Evolutionary conservation across 2,797 vertebrate species (phyloP), one percentile per base, ranked within the genome.

Genomic region (Mormyrops boulengeri): DNA sequence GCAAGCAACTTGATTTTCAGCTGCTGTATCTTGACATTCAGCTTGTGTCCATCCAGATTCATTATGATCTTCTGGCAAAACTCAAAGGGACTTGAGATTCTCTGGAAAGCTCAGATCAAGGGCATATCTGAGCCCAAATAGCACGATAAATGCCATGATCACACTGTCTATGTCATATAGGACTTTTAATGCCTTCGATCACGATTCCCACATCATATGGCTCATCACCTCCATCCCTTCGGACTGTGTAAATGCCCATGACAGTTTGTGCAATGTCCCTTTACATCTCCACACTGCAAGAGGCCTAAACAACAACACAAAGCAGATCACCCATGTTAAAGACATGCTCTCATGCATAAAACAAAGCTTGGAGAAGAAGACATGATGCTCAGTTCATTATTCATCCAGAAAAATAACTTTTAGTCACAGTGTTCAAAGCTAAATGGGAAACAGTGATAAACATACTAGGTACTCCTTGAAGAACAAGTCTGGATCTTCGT

Each of bases 401-500:
- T 19, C 17, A 57, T 57, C 17, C 53, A 57, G 53, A 55, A 55
- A 55, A 55, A 55, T 12, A 12, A 55, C 53, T 55, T 19, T 55
- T 19, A 1, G 52, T 53, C 52, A 53, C 52, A 53, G 17, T n/a
- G 80, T 22, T 44, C 41, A 17, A 44, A 19, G 38, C 38, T 49
- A 86, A 55, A 73, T 55, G 22, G 7, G 22, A 89, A 80, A 80
- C 0, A 41, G 14, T 69, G 14, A 5, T 55, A 55, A 19, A 69
- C 66, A 87, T 86, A 90, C 84, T 30, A 77, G 8, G 89, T 91
- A 90, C 77, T 91, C 89, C 30, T 90, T 91, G 52, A 91, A 90
- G n/a, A 88, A 80, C 0, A 7, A 9, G 26, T 90, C 84, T 2
- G 90, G 89, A 38, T 92, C 90, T 89, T 90, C 90, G 88, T 90